Percentiles rank a stretch among this genome's conserved stretches.
Conservation (phyloP, 2,888 invertebrate species). For the Lasius platythorax region DNA sequence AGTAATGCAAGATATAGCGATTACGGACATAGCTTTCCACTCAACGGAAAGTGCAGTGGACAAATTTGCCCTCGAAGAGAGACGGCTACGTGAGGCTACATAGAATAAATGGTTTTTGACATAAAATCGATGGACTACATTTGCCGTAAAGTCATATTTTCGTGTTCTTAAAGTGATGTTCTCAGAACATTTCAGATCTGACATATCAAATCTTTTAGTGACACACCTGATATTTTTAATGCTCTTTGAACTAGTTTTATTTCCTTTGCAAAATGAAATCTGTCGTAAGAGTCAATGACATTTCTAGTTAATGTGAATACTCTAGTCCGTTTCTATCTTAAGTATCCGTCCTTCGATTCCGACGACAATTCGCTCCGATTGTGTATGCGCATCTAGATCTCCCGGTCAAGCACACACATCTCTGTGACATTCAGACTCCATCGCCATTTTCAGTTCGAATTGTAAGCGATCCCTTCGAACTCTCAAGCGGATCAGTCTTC, state of each 20-base stretch:
- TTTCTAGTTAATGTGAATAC: not conserved
- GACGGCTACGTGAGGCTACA: conserved; percentile 19
- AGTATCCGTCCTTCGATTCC: not conserved
- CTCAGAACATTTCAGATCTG: not conserved
- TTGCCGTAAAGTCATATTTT: conserved; percentile 40
- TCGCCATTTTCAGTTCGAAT: conserved; percentile 60
- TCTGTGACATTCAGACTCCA: conserved; percentile 40
- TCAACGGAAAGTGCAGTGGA: conserved; percentile 54
- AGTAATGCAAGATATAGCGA: conserved; percentile 42
- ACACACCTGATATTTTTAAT: not conserved
- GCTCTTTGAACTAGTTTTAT: not conserved
- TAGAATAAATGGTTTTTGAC: conserved; percentile 42
- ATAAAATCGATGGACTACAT: conserved; percentile 58
- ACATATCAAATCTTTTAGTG: not conserved
- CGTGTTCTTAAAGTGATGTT: not conserved
- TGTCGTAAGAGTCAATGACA: not conserved
- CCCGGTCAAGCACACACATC: conserved; percentile 20
- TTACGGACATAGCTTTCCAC: conserved; percentile 61
- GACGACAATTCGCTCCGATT: conserved; percentile 19
- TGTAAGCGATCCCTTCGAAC: conserved; percentile 49
- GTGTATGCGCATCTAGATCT: conserved; percentile 26
- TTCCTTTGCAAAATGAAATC: not conserved
- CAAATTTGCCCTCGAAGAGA: conserved; percentile 38
- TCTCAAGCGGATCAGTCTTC: conserved; percentile 64
- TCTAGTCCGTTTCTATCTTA: not conserved